Evolutionary conservation across 2,797 vertebrate genomes (phyloP).

Genomic region (Leuciscus waleckii): DNA sequence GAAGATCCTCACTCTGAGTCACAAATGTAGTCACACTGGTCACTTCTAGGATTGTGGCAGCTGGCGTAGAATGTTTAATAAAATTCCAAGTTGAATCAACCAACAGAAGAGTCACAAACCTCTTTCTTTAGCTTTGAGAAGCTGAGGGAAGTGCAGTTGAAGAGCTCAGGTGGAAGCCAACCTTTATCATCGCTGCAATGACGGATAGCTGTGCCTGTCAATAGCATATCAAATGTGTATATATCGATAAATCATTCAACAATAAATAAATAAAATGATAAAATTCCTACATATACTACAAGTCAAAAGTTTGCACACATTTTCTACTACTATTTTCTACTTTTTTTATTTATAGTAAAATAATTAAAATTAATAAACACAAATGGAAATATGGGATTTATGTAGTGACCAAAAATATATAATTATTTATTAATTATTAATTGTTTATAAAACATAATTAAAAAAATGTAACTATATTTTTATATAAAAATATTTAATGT

Average conservation of each 20-base stretch:
- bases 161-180: constrained; percentile 87
- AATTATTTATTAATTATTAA: background rate
- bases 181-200: constrained; percentile 86
- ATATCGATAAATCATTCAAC: background rate
- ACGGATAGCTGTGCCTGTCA: constrained; percentile 82
- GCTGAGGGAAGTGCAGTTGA: constrained; percentile 84
- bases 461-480: background rate
- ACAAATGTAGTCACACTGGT: background rate
- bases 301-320: background rate
- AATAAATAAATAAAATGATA: background rate
- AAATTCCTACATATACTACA: background rate
- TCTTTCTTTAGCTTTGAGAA: constrained; percentile 81
- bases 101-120: constrained; percentile 67
- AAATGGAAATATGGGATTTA: background rate
- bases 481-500: background rate
- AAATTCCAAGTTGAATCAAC: background rate
- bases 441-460: background rate
- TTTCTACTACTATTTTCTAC: background rate
- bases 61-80: background rate
- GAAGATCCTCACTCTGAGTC: constrained; percentile 82
- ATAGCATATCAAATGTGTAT: background rate
- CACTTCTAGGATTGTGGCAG: background rate
- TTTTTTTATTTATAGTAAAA: background rate
- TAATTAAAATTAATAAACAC: background rate
- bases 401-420: background rate